Evolutionary conservation across 2,797 vertebrate genomes (phyloP), one percentile per base, ranked within the genome.

Genomic region (Sorex maritimensis): DNA sequence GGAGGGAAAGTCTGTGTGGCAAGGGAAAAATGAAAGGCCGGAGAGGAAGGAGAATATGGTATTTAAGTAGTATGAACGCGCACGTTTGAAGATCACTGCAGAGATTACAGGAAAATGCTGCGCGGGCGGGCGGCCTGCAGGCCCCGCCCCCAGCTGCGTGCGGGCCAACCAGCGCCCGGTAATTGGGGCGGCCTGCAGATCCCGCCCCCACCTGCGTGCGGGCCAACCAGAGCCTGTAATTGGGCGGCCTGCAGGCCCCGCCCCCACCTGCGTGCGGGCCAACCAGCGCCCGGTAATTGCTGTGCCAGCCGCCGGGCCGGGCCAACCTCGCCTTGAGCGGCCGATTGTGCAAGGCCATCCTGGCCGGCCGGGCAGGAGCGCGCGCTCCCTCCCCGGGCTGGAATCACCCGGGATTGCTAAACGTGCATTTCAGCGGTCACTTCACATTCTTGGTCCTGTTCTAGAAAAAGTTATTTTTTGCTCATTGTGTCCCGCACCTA

Each of bases 301-400:
- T 89, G 95, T 92, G 96, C 97, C 97, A 97, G 97, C 96, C 96
- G 97, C 97, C 96, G 94, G 93, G 93, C 96, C 97, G 95, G 95
- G 97, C 95, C 97, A 97, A 98, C 97, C 98, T 96, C 69, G 92
- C 97, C 97, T 98, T 97, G 98, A 97, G 98, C 98, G 98, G 97
- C 96, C 69, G 97, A 98, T 94, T 98, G 98, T 98, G 98, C 95
- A 97, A 98, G 58, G 58, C 58, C 58, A 21, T 61, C 58, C 58
- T 0, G 58, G 58, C 58, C 58, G 58, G 58, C 58, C 58, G 21
- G 58, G 58, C 58, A 61, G 58, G 58, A 19, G 58, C 19, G 17
- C 58, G 15, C 58, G 58, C 58, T 61, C 17, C 1, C 58, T 61
- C 58, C 74, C 78, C 91, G 78, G 94, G 95, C 96, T 95, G 97